Conservation (phyloP, 2,113 vertebrate species). For the Vidua chalybeata region DNA sequence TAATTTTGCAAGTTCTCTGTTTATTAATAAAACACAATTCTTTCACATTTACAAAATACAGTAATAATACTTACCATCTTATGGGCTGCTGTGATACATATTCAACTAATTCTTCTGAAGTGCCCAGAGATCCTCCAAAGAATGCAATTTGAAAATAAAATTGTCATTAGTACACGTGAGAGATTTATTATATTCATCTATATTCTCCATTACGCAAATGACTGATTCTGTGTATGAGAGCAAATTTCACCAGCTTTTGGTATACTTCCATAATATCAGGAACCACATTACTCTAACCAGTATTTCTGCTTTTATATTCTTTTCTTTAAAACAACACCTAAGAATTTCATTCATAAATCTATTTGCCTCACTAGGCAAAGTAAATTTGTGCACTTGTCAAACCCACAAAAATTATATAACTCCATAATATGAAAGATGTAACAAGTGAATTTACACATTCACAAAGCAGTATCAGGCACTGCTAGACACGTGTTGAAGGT, state of each 20-base stretch:
- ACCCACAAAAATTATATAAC: neutral
- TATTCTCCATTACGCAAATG: neutral
- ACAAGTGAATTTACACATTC: neutral
- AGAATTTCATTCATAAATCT: neutral
- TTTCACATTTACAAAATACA: neutral
- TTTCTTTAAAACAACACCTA: neutral
- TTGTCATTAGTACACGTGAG: neutral
- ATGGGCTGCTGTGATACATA: neutral
- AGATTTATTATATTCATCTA: neutral
- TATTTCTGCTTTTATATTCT: neutral
- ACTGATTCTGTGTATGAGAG: neutral
- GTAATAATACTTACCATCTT: neutral
- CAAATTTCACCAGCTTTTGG: neutral
- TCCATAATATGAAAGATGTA: neutral
- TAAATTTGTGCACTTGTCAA: neutral
- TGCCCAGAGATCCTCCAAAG: neutral
- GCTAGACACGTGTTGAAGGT: neutral
- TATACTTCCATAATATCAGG: neutral
- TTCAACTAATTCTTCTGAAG: neutral
- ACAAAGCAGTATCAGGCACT: neutral
- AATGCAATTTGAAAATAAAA: slow-evolving; percentile 1
- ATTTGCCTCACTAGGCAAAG: neutral
- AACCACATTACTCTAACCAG: neutral
- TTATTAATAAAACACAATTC: neutral
- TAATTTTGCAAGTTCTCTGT: neutral